phyloP scores from a whole-genome alignment of 2,888 invertebrate species.

The Drosophila pseudotalamancana region DNA sequence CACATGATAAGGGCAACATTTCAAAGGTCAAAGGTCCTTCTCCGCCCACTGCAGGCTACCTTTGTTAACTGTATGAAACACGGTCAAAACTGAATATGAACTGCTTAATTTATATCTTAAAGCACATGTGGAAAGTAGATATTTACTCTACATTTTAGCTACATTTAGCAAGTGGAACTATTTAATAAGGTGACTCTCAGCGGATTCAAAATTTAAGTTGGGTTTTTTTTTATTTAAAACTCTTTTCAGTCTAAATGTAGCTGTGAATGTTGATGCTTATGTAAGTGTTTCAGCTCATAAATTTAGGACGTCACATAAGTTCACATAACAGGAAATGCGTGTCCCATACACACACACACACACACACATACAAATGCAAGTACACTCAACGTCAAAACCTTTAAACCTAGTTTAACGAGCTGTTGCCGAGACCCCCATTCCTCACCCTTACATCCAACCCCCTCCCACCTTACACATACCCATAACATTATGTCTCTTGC shows the following conservation, averaged over 20 bases:
- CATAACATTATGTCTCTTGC: conserved; percentile 24
- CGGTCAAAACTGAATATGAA: too few species aligned
- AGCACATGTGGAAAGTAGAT: too few species aligned
- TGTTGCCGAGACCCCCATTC: conserved; percentile 29
- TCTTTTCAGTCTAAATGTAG: not conserved
- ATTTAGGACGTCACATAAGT: conserved; percentile 40
- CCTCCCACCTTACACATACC: not conserved
- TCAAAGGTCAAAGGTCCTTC: too few species aligned
- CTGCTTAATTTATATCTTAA: too few species aligned
- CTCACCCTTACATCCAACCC: not conserved
- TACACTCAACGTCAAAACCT: conserved; percentile 48
- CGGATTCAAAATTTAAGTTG: too few species aligned
- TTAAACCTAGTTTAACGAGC: conserved; percentile 68
- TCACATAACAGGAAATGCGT: conserved; percentile 33
- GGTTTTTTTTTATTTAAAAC: not conserved
- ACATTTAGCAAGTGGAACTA: too few species aligned
- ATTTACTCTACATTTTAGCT: too few species aligned
- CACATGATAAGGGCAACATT: conserved; percentile 13
- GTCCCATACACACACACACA: conserved; percentile 38
- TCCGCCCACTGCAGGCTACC: not conserved
- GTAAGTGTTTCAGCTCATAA: conserved; percentile 3
- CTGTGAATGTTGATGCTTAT: not conserved
- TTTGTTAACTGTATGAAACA: too few species aligned
- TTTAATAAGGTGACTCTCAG: too few species aligned
- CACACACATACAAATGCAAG: conserved; percentile 29